These are phyloP conservation scores for Lophotriccus pileatus DNA, from an alignment of 2,797 vertebrate species.

Conservation along the genomic window DNA sequence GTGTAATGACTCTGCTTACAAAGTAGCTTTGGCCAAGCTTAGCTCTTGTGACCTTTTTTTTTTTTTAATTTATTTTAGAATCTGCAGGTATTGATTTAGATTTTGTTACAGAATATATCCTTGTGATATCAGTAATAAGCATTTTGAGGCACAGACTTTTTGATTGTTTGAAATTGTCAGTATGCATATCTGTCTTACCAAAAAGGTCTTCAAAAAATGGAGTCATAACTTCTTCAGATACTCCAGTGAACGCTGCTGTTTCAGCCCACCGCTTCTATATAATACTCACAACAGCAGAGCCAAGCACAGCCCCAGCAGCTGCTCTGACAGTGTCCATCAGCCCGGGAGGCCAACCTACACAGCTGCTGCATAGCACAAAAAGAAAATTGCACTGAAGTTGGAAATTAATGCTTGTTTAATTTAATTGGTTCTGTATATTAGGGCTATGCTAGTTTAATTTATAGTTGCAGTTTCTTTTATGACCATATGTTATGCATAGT, in stretches of 20 bases:
- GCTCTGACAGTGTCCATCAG: neutral
- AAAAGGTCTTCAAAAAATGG: neutral
- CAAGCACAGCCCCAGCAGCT: neutral
- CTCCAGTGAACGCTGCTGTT: neutral
- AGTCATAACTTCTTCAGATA: neutral
- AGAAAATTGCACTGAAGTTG: neutral
- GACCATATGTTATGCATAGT: rapidly evolving
- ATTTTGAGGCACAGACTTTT: neutral
- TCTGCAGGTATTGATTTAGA: neutral
- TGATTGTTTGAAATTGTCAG: neutral
- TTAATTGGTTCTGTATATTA: neutral
- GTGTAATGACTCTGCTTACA: neutral
- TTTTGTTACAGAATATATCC: neutral
- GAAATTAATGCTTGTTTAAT: neutral
- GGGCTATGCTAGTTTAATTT: neutral
- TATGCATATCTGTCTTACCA: neutral
- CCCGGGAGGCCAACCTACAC: neutral
- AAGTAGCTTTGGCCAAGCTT: neutral
- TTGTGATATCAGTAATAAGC: neutral
- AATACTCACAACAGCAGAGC: neutral
- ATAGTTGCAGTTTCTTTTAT: neutral
- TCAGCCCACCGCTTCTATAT: neutral
- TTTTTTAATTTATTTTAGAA: neutral
- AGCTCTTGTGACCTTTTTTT: neutral
- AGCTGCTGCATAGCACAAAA: neutral